Conservation (phyloP, 2,113 vertebrate species). For the Collichthys lucidus region DNA sequence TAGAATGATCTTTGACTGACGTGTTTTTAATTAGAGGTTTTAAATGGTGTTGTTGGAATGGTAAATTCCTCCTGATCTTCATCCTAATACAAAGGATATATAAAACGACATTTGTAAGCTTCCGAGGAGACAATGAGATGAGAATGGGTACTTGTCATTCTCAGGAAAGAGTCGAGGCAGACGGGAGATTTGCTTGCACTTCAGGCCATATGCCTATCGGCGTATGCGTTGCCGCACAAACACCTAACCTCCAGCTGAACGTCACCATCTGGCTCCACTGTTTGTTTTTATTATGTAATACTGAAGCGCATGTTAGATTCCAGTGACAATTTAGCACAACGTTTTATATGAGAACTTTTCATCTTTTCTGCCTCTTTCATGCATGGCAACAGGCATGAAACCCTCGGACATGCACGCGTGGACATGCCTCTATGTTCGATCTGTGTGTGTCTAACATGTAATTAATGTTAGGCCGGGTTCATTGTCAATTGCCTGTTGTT, state of each 20-base stretch:
- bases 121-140: conserved; percentile 1
- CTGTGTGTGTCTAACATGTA: conserved; percentile 70
- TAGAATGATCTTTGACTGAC: conserved; percentile 11
- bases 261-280: conserved; percentile 65
- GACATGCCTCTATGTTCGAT: conserved; percentile 66
- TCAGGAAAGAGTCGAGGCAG: conserved; percentile 39
- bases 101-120: neutral
- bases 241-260: conserved; percentile 54
- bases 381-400: conserved; percentile 72
- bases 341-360: conserved; percentile 27
- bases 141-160: conserved; percentile 20
- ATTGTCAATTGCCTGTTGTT: conserved; percentile 64
- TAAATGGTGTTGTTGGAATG: neutral
- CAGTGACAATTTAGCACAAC: conserved; percentile 25
- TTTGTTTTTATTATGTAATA: conserved; percentile 58
- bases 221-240: conserved; percentile 39
- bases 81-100: conserved; percentile 17
- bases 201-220: conserved; percentile 28
- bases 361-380: conserved; percentile 57
- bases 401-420: conserved; percentile 67
- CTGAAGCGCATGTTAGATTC: conserved; percentile 57
- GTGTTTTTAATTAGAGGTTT: conserved; percentile 14
- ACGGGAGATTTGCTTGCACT: conserved; percentile 44
- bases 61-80: conserved; percentile 15
- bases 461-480: conserved; percentile 68